These are phyloP conservation scores for Dyspetes luteomarginatus DNA, from an alignment of 2,888 invertebrate species.

Conservation along the genomic window DNA sequence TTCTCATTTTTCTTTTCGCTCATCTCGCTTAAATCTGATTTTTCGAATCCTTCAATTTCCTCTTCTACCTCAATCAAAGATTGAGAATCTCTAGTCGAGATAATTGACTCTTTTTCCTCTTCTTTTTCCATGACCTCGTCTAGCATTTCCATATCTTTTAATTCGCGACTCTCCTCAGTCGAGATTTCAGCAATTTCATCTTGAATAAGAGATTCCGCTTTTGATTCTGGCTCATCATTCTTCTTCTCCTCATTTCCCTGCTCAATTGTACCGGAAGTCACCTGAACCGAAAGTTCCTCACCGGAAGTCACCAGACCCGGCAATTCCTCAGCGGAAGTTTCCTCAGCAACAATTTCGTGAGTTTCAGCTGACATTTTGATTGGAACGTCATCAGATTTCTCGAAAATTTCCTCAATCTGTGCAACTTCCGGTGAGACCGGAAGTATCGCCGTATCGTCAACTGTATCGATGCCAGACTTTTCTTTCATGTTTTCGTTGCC, in stretches of 20 bases:
- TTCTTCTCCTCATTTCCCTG: neutral
- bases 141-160: neutral
- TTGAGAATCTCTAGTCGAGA: neutral
- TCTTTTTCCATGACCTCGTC: neutral
- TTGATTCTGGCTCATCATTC: neutral
- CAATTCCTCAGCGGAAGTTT: neutral
- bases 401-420: neutral
- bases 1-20: neutral
- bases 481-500: conserved; percentile 19
- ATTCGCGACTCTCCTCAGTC: neutral
- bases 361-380: neutral
- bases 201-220: too few species aligned
- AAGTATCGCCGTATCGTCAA: neutral
- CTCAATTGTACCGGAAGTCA: neutral
- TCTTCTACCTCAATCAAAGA: neutral
- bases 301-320: too few species aligned
- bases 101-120: neutral
- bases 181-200: too few species aligned
- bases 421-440: conserved; percentile 6
- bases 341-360: neutral
- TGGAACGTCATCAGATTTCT: neutral
- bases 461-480: conserved; percentile 21
- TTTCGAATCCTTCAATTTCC: neutral
- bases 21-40: neutral
- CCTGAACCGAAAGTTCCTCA: neutral